Percentiles rank a stretch among this genome's conserved stretches.
These are phyloP conservation scores for Calidris pugnax DNA, from an alignment of 2,113 vertebrate species.

Conservation along the genomic window DNA sequence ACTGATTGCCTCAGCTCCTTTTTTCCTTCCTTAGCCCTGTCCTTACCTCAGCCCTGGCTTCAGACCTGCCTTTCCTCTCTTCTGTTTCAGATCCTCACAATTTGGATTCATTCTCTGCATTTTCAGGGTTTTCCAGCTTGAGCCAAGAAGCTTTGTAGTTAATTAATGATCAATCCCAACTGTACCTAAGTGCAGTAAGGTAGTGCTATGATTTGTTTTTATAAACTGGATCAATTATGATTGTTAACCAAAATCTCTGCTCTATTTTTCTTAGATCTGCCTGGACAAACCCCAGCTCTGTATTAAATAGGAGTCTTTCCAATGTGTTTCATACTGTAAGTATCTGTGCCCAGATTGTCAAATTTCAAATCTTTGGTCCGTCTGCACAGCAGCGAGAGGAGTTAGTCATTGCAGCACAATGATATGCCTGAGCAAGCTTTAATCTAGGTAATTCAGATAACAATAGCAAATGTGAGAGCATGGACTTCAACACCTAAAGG, in stretches of 20 bases:
- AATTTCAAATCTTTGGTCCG: not conserved
- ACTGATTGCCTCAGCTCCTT: not conserved
- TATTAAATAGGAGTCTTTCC: not conserved
- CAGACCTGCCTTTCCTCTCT: not conserved
- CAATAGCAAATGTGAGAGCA: not conserved
- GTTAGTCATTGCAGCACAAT: not conserved
- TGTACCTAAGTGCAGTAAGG: not conserved
- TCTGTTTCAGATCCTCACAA: not conserved
- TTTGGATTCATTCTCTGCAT: not conserved
- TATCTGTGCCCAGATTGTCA: not conserved
- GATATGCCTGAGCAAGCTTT: not conserved
- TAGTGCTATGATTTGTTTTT: not conserved
- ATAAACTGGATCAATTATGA: not conserved
- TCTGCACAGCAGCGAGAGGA: not conserved
- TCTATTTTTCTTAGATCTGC: not conserved
- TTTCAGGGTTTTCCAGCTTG: not conserved
- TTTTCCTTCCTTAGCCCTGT: not conserved
- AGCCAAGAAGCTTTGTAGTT: not conserved
- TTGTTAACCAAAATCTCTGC: not conserved
- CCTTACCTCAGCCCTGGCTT: not conserved
- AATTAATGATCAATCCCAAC: not conserved
- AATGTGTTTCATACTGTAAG: not conserved
- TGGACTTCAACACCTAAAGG: not conserved
- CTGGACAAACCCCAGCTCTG: not conserved
- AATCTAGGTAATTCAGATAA: not conserved